phyloP scores from a whole-genome alignment of 2,888 invertebrate genomes.

The Eilema depressum region DNA sequence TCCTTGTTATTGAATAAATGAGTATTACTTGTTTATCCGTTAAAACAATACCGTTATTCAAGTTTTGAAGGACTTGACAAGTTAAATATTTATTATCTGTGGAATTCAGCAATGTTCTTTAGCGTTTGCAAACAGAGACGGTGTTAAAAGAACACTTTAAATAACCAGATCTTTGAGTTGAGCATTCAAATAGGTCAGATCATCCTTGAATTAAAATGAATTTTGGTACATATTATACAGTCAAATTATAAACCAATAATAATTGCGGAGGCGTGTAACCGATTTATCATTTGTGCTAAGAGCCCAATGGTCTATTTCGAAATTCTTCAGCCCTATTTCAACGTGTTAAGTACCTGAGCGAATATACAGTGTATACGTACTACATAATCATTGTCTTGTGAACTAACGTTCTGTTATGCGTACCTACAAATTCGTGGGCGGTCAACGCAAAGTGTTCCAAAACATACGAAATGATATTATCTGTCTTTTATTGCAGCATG shows the following conservation, averaged over 20 bases:
- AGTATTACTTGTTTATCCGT: constrained; percentile 66
- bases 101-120: background rate
- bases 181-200: constrained; percentile 47
- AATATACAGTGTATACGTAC: background rate
- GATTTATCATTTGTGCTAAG: background rate
- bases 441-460: constrained; percentile 76
- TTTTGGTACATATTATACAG: constrained; percentile 28
- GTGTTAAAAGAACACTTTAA: background rate
- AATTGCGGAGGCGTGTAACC: background rate
- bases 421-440: constrained; percentile 62
- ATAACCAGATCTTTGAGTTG: constrained; percentile 21
- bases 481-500: constrained; percentile 79
- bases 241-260: constrained; percentile 23
- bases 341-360: background rate
- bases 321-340: background rate
- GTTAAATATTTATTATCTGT: background rate
- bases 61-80: constrained; percentile 49
- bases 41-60: constrained; percentile 73
- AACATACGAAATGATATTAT: constrained; percentile 81
- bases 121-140: background rate
- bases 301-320: background rate
- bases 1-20: constrained; percentile 53
- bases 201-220: constrained; percentile 55
- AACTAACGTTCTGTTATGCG: constrained; percentile 14
- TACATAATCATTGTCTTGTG: background rate